Evolutionary conservation across 2,888 invertebrate genomes (phyloP), one percentile per base, ranked within the genome.

Genomic region (Hofmannophila pseudospretella): DNA sequence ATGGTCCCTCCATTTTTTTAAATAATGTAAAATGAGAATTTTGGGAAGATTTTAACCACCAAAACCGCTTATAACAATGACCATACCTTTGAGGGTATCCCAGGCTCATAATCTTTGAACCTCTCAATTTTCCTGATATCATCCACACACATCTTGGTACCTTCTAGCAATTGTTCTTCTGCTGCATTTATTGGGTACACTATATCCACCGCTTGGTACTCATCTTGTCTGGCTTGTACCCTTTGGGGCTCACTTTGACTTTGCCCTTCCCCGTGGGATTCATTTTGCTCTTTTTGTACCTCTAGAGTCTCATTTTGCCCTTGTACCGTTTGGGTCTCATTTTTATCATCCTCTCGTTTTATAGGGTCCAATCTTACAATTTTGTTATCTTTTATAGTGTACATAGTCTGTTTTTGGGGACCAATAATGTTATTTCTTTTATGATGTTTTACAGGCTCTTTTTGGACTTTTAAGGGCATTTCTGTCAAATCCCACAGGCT

Each of bases 21-120:
- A n/a, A n/a, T n/a, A n/a, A n/a, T n/a, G n/a, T n/a, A n/a, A n/a
- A n/a, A n/a, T n/a, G n/a, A n/a, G n/a, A n/a, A n/a, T n/a, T n/a
- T n/a, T n/a, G n/a, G n/a, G n/a, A n/a, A n/a, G n/a, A n/a, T n/a
- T n/a, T n/a, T n/a, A n/a, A n/a, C n/a, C n/a, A n/a, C n/a, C n/a
- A n/a, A n/a, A n/a, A n/a, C 16, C 16, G 5, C 5, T 16, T 4
- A 16, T 16, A 16, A 16, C 16, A 16, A 16, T 16, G 5, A 16
- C n/a, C 32, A 30, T 50, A 88, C 88, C 69, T 87, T 89, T 1
- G 88, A 86, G 34, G 88, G 88, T 45, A 61, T 54, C 11, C 89
- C 90, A 36, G 81, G 75, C 22, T 81, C 67, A 59, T 89, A 90
- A 47, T 88, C 80, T 48, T 78, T 70, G 50, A 89, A 90, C 47